A percentile compares a stretch with the other conserved stretches of the same genome.
Evolutionary conservation across 2,888 invertebrate genomes (phyloP).

Genomic region (Xylota sylvarum): DNA sequence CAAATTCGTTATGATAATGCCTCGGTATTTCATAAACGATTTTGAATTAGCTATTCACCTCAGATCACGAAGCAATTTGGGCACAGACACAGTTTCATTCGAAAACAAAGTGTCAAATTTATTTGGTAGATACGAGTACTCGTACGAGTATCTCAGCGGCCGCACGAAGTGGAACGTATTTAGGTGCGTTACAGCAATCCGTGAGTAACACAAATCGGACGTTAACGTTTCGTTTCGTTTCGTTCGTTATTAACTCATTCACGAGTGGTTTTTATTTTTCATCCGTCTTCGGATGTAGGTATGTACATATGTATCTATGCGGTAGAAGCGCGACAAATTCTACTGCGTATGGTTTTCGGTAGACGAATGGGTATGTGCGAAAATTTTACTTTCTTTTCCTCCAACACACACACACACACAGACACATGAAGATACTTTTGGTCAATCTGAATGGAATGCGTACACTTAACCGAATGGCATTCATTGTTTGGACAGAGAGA

Average conservation of each 20-base stretch:
- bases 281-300: neutral
- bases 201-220: slow-evolving; percentile 28
- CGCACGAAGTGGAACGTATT: slow-evolving; percentile 31
- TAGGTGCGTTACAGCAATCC: neutral
- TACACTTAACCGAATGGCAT: slow-evolving; percentile 53
- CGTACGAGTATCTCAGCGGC: neutral
- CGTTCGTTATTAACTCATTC: slow-evolving; percentile 28
- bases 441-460: slow-evolving; percentile 58
- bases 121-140: neutral
- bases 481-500: slow-evolving; percentile 43
- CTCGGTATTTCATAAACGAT: slow-evolving; percentile 60
- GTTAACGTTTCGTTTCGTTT: neutral
- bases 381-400: slow-evolving; percentile 69
- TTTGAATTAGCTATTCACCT: slow-evolving; percentile 59
- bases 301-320: neutral
- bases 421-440: slow-evolving; percentile 17
- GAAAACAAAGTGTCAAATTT: slow-evolving; percentile 50
- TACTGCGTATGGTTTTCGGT: neutral
- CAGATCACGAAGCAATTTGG: slow-evolving; percentile 46
- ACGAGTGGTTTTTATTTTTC: too few relatives aligned
- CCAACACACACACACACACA: neutral
- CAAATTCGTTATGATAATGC: slow-evolving; percentile 59
- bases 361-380: slow-evolving; percentile 12
- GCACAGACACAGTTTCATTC: slow-evolving; percentile 55
- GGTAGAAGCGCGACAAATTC: slow-evolving; percentile 20